phyloP scores from a whole-genome alignment of 2,113 vertebrate species.

The Coptodon bakossiorum region DNA sequence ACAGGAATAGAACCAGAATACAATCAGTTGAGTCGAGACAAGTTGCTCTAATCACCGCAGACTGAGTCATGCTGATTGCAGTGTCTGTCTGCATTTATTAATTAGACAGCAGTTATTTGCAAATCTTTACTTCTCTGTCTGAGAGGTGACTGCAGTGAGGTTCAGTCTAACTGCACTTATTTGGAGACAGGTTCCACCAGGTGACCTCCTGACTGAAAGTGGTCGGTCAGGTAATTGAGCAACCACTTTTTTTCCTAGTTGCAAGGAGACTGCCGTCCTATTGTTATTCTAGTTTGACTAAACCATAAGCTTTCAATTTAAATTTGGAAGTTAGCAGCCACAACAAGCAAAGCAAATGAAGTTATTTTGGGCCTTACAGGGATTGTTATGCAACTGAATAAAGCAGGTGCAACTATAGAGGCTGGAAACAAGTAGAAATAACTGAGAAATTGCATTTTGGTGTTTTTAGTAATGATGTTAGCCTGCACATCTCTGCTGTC shows the following conservation, averaged over 20 bases:
- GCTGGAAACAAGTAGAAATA: background rate
- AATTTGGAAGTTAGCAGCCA: background rate
- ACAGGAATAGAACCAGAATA: background rate
- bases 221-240: background rate
- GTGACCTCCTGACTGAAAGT: background rate
- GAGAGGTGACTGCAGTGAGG: background rate
- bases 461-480: background rate
- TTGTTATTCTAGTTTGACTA: background rate
- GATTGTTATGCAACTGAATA: background rate
- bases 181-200: background rate
- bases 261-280: background rate
- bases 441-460: background rate
- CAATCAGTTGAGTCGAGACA: background rate
- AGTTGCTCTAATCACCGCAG: background rate
- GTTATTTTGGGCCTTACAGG: background rate
- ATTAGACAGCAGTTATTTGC: background rate
- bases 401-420: background rate
- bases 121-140: background rate
- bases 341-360: background rate
- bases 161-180: background rate
- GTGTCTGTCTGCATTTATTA: background rate
- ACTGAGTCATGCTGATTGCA: background rate
- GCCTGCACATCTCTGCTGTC: background rate
- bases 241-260: background rate
- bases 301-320: background rate